Evolutionary conservation across 2,888 invertebrate species (phyloP), one percentile per base, ranked within the genome.

Genomic region (Eucera pruinosa): DNA sequence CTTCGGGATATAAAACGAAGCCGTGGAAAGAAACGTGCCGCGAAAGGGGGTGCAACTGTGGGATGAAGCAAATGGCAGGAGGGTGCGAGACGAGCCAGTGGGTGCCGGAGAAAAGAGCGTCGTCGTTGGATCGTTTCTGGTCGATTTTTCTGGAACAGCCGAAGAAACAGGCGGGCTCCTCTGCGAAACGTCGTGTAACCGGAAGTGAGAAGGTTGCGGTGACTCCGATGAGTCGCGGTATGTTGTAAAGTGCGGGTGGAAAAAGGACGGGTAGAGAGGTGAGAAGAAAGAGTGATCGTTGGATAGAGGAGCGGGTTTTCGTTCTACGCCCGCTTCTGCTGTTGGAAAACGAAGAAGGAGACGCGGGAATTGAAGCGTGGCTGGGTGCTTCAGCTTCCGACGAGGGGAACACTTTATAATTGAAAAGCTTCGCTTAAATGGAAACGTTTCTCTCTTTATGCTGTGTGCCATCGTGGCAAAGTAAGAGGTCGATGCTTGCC

Each of bases 401-500:
- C 47, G 64, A 81, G 81, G 83, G 81, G 88, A 87, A 87, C 87
- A 86, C 87, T 87, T 89, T 88, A 88, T 89, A 89, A 89, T 89
- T 89, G 89, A 89, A 89, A 89, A 89, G 89, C 88, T 86, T 86
- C 85, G 89, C 81, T 89, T 88, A 88, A 89, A 88, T 88, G 87
- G 84, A 82, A 88, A 82, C 84, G 84, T 86, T 88, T 82, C 84
- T 83, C 84, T 82, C 82, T 83, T 87, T 81, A 77, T 76, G 72
- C 70, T 62, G 50, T 4, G 75, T 27, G 81, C 67, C 76, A 71
- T 72, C 80, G 83, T 70, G 78, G 83, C 81, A 79, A 85, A 88
- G 84, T 84, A 83, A 83, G 83, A 85, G 78, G 80, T 48, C 70
- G 52, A 47, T 27, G 41, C n/a, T n/a, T n/a, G n/a, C n/a, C n/a